Evolutionary conservation across 2,888 invertebrate genomes (phyloP).

Genomic region (Microdon myrmicae): DNA sequence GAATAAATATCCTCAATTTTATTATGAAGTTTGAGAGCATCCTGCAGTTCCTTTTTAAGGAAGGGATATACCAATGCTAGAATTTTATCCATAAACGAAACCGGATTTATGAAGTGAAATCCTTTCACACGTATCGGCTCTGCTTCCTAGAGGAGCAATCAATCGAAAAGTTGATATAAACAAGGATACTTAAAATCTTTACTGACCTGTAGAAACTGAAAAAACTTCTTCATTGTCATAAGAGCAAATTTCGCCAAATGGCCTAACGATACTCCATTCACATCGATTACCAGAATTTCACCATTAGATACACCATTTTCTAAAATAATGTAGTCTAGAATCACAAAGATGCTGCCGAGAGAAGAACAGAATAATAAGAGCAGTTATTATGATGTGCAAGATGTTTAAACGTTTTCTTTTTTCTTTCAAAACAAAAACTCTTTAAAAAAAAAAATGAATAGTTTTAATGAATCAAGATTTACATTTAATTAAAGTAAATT

Average conservation of each 20-base stretch:
- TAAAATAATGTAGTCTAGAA: slow-evolving; percentile 71
- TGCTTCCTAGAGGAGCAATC: slow-evolving; percentile 71
- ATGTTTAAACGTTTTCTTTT: neutral
- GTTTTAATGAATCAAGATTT: too few relatives aligned
- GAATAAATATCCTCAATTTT: slow-evolving; percentile 67
- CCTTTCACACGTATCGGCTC: slow-evolving; percentile 75
- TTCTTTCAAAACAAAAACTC: slow-evolving; percentile 24
- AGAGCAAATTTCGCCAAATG: slow-evolving; percentile 75
- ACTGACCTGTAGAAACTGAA: slow-evolving; percentile 75
- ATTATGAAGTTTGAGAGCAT: slow-evolving; percentile 70
- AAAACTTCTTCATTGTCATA: slow-evolving; percentile 74
- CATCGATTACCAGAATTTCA: slow-evolving; percentile 73
- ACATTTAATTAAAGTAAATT: too few relatives aligned
- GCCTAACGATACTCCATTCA: slow-evolving; percentile 71
- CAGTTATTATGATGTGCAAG: neutral
- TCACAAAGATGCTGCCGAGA: slow-evolving; percentile 68
- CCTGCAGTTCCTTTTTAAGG: slow-evolving; percentile 74
- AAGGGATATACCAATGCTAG: slow-evolving; percentile 77
- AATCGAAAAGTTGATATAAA: too few relatives aligned
- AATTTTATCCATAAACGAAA: slow-evolving; percentile 76
- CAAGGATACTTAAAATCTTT: too few relatives aligned
- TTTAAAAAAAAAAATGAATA: too few relatives aligned
- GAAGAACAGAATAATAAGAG: neutral
- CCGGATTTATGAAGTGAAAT: slow-evolving; percentile 77
- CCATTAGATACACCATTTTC: slow-evolving; percentile 73